These are phyloP conservation scores for Troilus luridus DNA, from an alignment of 2,888 invertebrate genomes.

Conservation along the genomic window DNA sequence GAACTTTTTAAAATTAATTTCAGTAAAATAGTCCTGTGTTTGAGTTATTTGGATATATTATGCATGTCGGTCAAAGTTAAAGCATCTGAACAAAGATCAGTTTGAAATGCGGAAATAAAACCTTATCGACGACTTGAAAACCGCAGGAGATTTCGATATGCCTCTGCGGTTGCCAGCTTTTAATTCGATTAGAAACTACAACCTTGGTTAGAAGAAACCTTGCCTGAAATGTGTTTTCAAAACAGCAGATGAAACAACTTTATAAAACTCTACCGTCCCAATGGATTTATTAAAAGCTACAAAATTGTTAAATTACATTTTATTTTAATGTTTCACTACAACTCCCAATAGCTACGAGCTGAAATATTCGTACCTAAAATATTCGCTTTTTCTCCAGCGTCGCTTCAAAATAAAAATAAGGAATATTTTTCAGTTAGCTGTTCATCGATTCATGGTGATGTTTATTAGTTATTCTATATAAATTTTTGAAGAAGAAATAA, in stretches of 20 bases:
- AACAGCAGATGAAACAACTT: not conserved
- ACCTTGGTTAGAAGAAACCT: slow-evolving; percentile 7
- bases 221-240: not conserved
- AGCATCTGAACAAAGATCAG: not conserved
- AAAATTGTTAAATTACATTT: not conserved
- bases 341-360: too few species aligned
- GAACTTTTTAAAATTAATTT: too few species aligned
- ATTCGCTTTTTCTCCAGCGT: not conserved
- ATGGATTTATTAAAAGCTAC: not conserved
- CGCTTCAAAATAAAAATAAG: not conserved
- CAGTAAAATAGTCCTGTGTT: too few species aligned
- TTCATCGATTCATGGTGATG: too few species aligned
- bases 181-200: slow-evolving; percentile 17
- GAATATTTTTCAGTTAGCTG: not conserved
- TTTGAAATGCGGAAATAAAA: slow-evolving; percentile 29
- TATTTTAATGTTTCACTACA: too few species aligned
- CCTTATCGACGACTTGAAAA: slow-evolving; percentile 1
- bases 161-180: not conserved
- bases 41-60: not conserved
- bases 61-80: not conserved
- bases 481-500: too few species aligned
- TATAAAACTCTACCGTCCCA: not conserved
- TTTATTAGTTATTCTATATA: too few species aligned
- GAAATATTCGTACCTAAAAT: too few species aligned
- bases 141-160: not conserved